phyloP scores from a whole-genome alignment of 2,113 vertebrate species.

The Panthera leo region DNA sequence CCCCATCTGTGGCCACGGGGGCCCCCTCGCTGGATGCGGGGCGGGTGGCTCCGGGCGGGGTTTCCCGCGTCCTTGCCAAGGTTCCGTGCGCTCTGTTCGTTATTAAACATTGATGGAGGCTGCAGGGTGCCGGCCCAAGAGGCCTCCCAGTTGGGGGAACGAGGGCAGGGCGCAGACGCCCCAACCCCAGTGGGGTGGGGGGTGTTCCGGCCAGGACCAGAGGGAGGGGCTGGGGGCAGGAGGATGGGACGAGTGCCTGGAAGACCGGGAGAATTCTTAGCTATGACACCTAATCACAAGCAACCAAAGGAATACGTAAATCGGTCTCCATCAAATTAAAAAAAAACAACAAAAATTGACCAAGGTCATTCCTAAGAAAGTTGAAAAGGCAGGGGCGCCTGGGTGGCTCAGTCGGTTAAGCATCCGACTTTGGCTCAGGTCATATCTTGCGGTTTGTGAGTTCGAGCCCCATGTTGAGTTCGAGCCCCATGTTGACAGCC shows the following conservation, averaged over 20 bases:
- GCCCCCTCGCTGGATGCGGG: background rate
- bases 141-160: background rate
- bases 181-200: background rate
- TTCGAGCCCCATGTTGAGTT: no score
- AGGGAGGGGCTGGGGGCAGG: background rate
- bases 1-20: background rate
- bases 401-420: no score
- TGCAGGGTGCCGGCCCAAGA: background rate
- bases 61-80: background rate
- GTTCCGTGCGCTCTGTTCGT: background rate
- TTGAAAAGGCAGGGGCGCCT: background rate
- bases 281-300: background rate
- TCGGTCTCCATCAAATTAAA: background rate
- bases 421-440: no score
- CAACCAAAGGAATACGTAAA: background rate
- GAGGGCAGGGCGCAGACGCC: background rate
- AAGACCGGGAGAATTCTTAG: background rate
- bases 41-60: background rate
- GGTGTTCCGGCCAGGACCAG: rapidly evolving
- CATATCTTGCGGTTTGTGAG: no score
- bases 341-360: background rate
- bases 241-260: background rate
- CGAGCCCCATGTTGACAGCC: no score
- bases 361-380: no score
- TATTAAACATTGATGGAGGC: constrained; percentile 10